Evolutionary conservation across 2,113 vertebrate species (phyloP).

Genomic region (Rhea americana): DNA sequence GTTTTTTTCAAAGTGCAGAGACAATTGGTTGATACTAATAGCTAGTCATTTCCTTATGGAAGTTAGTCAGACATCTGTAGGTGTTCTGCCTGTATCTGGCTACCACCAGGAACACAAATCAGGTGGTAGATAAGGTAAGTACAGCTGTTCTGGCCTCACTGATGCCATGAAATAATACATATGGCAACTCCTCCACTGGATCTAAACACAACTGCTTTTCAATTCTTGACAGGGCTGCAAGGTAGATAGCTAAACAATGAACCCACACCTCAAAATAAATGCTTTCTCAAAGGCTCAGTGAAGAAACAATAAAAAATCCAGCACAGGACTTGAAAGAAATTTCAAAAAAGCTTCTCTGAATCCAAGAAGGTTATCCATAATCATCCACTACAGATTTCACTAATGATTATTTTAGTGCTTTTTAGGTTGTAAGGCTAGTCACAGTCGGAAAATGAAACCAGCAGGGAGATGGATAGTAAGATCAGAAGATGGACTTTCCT

Average conservation of each 20-base stretch:
- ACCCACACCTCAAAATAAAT: background rate
- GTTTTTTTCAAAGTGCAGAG: background rate
- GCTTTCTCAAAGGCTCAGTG: background rate
- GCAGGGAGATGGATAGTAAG: background rate
- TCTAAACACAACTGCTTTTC: background rate
- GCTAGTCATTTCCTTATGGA: background rate
- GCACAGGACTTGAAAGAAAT: background rate
- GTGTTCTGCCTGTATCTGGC: background rate
- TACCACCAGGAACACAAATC: background rate
- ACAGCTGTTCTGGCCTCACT: background rate
- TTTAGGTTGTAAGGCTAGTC: background rate
- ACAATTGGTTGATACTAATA: background rate
- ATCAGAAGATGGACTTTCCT: background rate
- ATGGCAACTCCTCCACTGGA: accelerated
- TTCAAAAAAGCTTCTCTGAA: background rate
- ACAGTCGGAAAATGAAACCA: background rate
- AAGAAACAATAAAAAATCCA: background rate
- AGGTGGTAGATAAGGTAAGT: background rate
- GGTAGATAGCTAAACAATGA: background rate
- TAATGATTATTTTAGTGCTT: background rate
- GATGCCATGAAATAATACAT: background rate
- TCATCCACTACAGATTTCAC: background rate
- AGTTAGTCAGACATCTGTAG: background rate
- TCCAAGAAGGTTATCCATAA: background rate
- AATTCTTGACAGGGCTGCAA: background rate